Base-by-base conservation (phyloP, 2,888 invertebrate genomes). In the Drosophila mercatorum region DNA sequence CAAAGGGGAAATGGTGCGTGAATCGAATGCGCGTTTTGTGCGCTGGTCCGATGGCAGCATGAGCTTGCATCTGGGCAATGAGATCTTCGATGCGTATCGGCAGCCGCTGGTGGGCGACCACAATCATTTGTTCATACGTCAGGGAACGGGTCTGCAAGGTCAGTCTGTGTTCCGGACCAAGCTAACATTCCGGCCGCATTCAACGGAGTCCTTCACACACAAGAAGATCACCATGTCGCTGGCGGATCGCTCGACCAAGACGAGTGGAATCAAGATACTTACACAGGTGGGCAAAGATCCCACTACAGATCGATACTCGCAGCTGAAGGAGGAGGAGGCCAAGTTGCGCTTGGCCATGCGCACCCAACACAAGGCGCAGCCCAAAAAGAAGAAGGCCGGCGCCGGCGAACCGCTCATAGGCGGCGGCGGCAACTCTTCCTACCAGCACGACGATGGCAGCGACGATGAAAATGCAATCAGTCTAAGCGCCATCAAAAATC, bases 31-130 rank as follows among this genome's bases (percentile, higher is more conserved):
- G 0, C 95, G 99, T 59, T 95, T 99, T 90, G 98, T 99, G 1
- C 95, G 96, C 75, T 99, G 99, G 99, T 98, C 99, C 0, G 99
- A 99, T 92, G 99, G 99, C 34, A 98, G 98, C 82, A 96, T 98
- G 95, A 98, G 99, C 14, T 94, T 99, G 38, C 98, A 99, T 92
- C 95, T 99, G 65, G 99, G 99, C 31, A 96, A 97, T 40, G 99
- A 99, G 94, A 98, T 99, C 80, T 99, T 99, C 92, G 99, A 99
- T 92, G 97, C 99, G 0, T 98, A 99, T 92, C 97, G 97, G 81
- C 98, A 98, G 92, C 97, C 98, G 0, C 93, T 98, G 14, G 97
- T 97, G 94, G 98, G 98, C 12, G 99, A 99, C 92, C 98, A 98
- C 94, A 99, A 99, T 93, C 99, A 99, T 92, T 94, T 99, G 78